phyloP scores from a whole-genome alignment of 2,797 vertebrate genomes.

The Eulemur coronatus region DNA sequence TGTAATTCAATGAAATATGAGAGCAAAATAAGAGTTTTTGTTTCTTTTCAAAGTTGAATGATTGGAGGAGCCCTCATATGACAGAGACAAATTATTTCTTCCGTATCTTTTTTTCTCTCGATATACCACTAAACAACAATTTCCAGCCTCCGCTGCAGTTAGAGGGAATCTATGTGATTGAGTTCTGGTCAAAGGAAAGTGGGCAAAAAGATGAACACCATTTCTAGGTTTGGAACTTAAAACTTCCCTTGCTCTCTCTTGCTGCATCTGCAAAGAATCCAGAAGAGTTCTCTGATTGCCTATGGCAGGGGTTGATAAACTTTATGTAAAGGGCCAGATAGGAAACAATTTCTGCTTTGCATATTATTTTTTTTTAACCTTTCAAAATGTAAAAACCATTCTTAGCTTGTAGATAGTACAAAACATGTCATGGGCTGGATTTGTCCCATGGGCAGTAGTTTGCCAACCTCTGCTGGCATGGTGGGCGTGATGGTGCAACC shows the following conservation, averaged over 20 bases:
- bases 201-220: neutral
- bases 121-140: neutral
- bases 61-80: neutral
- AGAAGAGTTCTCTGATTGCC: neutral
- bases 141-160: neutral
- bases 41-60: neutral
- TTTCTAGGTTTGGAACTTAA: neutral
- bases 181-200: neutral
- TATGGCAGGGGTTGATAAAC: neutral
- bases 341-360: neutral
- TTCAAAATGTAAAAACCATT: neutral
- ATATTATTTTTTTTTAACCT: neutral
- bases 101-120: neutral
- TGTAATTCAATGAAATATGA: neutral
- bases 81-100: neutral
- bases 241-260: neutral
- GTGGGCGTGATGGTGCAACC: neutral
- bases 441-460: neutral
- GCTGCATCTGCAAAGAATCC: neutral
- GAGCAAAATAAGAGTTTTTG: neutral
- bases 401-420: neutral
- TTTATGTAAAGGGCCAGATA: neutral
- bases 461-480: neutral
- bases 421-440: neutral
- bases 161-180: neutral